These are phyloP conservation scores for Podiceps cristatus DNA, from an alignment of 2,113 vertebrate species.

Conservation along the genomic window DNA sequence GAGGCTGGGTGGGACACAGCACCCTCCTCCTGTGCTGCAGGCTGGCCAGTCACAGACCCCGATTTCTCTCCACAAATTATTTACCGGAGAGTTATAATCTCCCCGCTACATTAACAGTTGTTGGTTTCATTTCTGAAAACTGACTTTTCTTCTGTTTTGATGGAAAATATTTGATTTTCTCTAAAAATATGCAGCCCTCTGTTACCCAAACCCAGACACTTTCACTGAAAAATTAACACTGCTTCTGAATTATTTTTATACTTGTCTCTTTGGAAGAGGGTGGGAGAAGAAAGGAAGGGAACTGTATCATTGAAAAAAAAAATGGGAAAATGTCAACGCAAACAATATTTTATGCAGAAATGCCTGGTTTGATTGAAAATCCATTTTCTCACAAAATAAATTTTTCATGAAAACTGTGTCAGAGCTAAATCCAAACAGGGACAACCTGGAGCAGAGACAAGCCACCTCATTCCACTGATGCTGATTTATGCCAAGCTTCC, in stretches of 20 bases:
- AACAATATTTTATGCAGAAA: conserved; percentile 51
- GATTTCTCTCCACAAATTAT: neutral
- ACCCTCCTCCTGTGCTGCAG: neutral
- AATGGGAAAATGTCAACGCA: conserved; percentile 11
- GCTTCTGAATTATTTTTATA: conserved; percentile 48
- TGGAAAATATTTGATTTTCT: conserved; percentile 14
- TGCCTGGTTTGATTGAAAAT: conserved; percentile 40
- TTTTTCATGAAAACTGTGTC: conserved; percentile 51
- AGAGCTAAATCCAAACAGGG: conserved; percentile 33
- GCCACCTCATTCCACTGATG: neutral
- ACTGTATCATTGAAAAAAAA: neutral
- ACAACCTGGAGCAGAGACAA: conserved; percentile 7
- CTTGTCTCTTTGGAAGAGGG: conserved; percentile 25
- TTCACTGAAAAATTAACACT: conserved; percentile 51
- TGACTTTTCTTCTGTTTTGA: neutral
- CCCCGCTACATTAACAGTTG: neutral
- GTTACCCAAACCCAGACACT: conserved; percentile 9
- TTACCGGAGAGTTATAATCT: neutral
- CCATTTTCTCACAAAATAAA: conserved; percentile 51
- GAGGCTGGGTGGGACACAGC: neutral
- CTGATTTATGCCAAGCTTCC: conserved; percentile 12
- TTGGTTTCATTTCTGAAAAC: neutral
- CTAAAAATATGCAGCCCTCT: neutral
- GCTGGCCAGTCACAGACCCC: neutral
- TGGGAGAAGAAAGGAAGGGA: conserved; percentile 13